phyloP scores from a whole-genome alignment of 2,888 invertebrate genomes.

The Cephus sareptanus region DNA sequence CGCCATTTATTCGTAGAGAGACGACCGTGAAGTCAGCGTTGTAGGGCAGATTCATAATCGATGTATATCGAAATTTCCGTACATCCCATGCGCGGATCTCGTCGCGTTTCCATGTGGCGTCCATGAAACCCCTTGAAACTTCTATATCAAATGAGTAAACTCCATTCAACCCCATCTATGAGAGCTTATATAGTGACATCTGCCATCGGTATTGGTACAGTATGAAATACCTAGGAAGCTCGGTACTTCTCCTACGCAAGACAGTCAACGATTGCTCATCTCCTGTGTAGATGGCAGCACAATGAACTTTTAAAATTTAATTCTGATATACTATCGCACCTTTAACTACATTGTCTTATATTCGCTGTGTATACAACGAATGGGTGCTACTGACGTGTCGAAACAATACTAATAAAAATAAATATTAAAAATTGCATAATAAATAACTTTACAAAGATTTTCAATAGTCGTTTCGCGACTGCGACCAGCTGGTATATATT shows the following conservation, averaged over 20 bases:
- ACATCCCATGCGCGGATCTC: background rate
- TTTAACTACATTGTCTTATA: background rate
- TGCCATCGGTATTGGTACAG: background rate
- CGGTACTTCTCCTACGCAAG: background rate
- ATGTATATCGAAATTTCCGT: background rate
- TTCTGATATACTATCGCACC: background rate
- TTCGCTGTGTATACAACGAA: background rate
- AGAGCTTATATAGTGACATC: background rate
- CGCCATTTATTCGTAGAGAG: conserved; percentile 34
- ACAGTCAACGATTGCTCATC: background rate
- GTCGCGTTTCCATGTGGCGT: background rate
- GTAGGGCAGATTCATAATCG: background rate
- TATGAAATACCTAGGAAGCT: background rate
- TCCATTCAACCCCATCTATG: background rate
- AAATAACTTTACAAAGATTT: background rate
- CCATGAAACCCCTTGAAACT: background rate
- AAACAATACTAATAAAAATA: background rate
- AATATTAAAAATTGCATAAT: background rate
- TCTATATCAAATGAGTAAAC: background rate
- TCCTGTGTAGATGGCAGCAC: background rate
- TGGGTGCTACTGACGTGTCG: background rate
- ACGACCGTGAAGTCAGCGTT: background rate
- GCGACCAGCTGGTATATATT: background rate
- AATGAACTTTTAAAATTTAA: background rate
- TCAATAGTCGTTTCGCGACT: background rate